Percentiles rank a stretch among this genome's conserved stretches.
Evolutionary conservation across 2,113 vertebrate genomes (phyloP).

Genomic region (Tyto alba): DNA sequence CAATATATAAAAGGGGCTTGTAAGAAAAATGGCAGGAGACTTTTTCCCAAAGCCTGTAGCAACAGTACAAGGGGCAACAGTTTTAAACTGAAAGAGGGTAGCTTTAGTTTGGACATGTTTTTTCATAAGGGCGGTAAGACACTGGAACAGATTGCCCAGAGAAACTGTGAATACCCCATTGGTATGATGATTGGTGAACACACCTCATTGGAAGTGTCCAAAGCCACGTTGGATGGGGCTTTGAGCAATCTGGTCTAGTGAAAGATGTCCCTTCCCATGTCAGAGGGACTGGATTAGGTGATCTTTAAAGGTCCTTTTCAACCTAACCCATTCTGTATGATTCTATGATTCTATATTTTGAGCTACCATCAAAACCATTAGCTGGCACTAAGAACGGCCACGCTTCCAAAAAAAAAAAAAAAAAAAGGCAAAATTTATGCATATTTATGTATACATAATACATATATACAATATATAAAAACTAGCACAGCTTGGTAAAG

Average conservation of each 20-base stretch:
- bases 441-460: background rate
- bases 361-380: background rate
- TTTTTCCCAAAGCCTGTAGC: background rate
- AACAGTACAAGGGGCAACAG: background rate
- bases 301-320: background rate
- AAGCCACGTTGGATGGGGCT: background rate
- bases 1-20: background rate
- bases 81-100: background rate
- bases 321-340: background rate
- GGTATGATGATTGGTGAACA: too few relatives aligned
- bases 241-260: background rate
- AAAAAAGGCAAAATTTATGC: fast-evolving
- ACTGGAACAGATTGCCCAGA: background rate
- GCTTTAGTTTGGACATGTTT: background rate
- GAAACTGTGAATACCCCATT: background rate
- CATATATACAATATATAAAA: background rate
- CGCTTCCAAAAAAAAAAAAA: background rate
- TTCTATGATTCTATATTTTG: background rate
- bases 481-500: background rate
- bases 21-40: background rate
- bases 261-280: background rate
- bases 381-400: background rate
- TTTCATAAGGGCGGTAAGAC: background rate
- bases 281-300: background rate
- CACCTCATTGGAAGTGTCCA: background rate